Percentiles rank a stretch among this genome's conserved stretches.
These are phyloP conservation scores for Saiga tatarica DNA, from an alignment of 2,113 vertebrate species.

Conservation along the genomic window DNA sequence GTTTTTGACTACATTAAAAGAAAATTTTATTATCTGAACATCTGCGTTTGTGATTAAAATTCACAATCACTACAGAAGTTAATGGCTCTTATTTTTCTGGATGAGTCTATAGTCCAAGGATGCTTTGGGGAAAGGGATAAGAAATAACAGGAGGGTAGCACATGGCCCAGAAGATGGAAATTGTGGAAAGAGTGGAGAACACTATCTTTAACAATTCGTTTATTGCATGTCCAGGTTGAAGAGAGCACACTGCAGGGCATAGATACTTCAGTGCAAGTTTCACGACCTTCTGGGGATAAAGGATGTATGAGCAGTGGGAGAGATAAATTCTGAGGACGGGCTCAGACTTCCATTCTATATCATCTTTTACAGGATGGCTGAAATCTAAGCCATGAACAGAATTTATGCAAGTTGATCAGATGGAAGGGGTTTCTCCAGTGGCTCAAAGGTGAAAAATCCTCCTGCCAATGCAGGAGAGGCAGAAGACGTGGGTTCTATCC, in stretches of 20 bases:
- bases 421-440: not conserved
- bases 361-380: not conserved
- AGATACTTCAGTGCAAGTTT: no score
- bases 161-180: not conserved
- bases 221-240: no score
- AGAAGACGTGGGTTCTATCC: not conserved
- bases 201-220: not conserved
- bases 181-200: not conserved
- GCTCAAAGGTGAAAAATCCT: not conserved
- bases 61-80: not conserved
- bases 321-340: accelerated
- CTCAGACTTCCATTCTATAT: accelerated
- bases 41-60: not conserved
- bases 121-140: not conserved
- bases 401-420: not conserved
- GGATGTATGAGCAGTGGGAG: not conserved
- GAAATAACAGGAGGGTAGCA: not conserved
- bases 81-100: not conserved
- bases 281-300: not conserved
- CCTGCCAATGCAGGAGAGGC: not conserved
- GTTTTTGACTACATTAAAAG: not conserved
- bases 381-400: not conserved
- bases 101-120: not conserved
- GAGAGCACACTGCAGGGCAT: accelerated
- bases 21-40: not conserved